Conservation (phyloP, 2,888 invertebrate species). For the Plagiodera versicolora region DNA sequence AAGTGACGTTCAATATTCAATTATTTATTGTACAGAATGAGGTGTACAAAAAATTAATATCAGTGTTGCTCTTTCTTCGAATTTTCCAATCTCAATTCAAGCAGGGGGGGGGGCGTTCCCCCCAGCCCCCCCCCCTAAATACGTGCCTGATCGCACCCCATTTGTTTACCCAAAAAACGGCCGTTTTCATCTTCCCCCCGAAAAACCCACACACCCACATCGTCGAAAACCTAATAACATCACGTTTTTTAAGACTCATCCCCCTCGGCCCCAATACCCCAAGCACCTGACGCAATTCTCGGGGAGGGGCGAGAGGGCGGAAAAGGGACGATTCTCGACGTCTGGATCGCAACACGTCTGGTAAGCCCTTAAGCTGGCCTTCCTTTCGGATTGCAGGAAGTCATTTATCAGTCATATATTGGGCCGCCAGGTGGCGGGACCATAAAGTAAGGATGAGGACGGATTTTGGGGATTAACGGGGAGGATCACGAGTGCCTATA, state of each 20-base stretch:
- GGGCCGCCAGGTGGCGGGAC: slow-evolving; percentile 52
- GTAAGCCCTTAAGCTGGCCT: slow-evolving; percentile 55
- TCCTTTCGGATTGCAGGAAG: slow-evolving; percentile 56
- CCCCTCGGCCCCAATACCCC: slow-evolving; percentile 14
- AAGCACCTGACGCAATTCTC: slow-evolving; percentile 46
- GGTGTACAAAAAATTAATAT: too few species aligned
- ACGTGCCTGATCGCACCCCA: too few species aligned
- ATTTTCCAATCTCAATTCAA: too few species aligned
- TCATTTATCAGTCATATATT: slow-evolving; percentile 54
- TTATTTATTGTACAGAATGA: too few species aligned
- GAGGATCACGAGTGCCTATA: slow-evolving; percentile 31
- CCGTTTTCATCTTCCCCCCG: slow-evolving; percentile 19
- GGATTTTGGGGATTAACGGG: slow-evolving; percentile 43
- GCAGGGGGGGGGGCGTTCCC: too few species aligned
- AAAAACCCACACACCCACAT: slow-evolving; percentile 36
- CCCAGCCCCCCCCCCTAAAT: too few species aligned
- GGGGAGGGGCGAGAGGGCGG: slow-evolving; percentile 17
- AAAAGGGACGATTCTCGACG: slow-evolving; percentile 46
- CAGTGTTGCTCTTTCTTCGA: too few species aligned
- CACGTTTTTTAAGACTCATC: slow-evolving; percentile 46
- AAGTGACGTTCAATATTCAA: too few species aligned
- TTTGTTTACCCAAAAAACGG: neutral
- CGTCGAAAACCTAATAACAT: slow-evolving; percentile 46
- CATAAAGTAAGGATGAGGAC: slow-evolving; percentile 49
- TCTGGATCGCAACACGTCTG: slow-evolving; percentile 51